Conservation (phyloP, 2,113 vertebrate genomes). For the Hemicordylus capensis region DNA sequence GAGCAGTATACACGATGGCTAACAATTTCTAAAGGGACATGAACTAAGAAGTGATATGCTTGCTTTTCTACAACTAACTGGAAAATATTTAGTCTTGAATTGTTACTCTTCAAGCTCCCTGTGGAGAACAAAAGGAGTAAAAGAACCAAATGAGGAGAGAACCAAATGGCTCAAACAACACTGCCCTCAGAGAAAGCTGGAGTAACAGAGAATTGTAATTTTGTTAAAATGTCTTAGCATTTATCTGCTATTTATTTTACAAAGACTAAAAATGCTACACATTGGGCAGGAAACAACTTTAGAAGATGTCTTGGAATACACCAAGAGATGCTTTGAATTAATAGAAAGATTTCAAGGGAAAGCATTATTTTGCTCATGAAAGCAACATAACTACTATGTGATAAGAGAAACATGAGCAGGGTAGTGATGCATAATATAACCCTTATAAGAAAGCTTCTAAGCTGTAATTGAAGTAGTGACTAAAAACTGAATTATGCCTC, state of each 20-base stretch:
- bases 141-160: constrained; percentile 7
- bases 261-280: not conserved
- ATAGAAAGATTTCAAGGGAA: not conserved
- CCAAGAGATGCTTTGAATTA: not conserved
- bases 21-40: constrained; percentile 30
- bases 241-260: not conserved
- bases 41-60: constrained; percentile 24
- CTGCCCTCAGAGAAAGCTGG: not conserved
- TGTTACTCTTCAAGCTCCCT: constrained; percentile 4
- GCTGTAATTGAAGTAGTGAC: too few relatives aligned
- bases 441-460: too few relatives aligned
- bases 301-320: not conserved
- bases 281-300: not conserved
- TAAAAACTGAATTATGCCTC: too few relatives aligned
- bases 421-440: too few relatives aligned
- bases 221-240: not conserved
- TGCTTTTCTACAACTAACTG: constrained; percentile 33
- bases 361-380: not conserved
- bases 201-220: not conserved
- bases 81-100: constrained; percentile 32
- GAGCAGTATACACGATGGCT: constrained; percentile 20
- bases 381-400: not conserved
- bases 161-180: not conserved
- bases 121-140: not conserved
- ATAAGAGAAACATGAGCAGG: too few relatives aligned